Percentiles rank a stretch among this genome's conserved stretches.
phyloP scores from a whole-genome alignment of 1,140 invertebrate species.

The Stegodyphus dumicola region DNA sequence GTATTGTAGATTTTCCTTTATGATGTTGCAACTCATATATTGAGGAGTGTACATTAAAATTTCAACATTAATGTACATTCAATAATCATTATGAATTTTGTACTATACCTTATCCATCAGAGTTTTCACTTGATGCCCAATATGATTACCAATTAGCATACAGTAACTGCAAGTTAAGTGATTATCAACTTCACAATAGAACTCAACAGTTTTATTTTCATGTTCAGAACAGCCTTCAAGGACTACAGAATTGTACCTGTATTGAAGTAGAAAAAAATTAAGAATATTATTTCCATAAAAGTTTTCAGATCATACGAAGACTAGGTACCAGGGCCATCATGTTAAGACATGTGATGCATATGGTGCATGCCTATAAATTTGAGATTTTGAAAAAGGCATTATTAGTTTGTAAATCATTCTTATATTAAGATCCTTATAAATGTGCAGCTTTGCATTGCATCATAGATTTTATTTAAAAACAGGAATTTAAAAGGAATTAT shows the following conservation, averaged over 20 bases:
- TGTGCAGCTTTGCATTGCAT: no score
- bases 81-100: no score
- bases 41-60: no score
- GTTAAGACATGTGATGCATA: background rate
- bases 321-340: background rate
- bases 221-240: constrained; percentile 51
- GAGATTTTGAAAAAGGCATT: background rate
- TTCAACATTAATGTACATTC: no score
- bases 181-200: constrained; percentile 58
- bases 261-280: background rate
- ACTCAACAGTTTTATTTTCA: constrained; percentile 50
- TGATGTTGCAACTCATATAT: no score
- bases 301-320: background rate
- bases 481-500: background rate
- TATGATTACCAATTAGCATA: constrained; percentile 41
- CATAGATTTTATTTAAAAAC: no score
- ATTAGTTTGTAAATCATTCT: background rate
- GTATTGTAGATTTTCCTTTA: no score
- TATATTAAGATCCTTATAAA: background rate
- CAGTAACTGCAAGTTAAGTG: constrained; percentile 53
- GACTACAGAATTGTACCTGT: constrained; percentile 43
- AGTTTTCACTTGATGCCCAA: constrained; percentile 53
- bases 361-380: background rate
- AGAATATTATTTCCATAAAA: background rate
- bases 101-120: constrained; percentile 46